These are phyloP conservation scores for Prietella phreatophila DNA, from an alignment of 2,113 vertebrate genomes.

Conservation along the genomic window DNA sequence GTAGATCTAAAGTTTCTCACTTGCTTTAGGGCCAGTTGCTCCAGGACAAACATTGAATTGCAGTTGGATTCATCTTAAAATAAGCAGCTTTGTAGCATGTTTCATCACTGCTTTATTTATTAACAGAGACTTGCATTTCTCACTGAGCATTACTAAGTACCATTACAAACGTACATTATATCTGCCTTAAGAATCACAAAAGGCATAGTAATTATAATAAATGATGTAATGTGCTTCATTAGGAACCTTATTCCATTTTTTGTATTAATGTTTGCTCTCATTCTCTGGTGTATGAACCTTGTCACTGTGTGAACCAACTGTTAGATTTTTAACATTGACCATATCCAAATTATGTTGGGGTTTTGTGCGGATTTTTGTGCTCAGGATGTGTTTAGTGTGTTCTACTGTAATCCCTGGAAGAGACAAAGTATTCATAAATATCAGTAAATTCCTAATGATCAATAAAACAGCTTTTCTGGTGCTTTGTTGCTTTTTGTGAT, in stretches of 20 bases:
- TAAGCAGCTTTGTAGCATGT: background rate
- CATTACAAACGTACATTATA: background rate
- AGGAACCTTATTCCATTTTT: constrained; percentile 56
- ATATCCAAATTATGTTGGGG: background rate
- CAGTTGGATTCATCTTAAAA: background rate
- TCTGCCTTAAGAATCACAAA: background rate
- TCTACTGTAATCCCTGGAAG: background rate
- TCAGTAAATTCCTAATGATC: constrained; percentile 20
- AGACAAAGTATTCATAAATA: background rate
- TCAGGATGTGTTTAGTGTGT: background rate
- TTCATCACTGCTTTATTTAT: constrained; percentile 22
- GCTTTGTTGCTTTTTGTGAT: constrained; percentile 23
- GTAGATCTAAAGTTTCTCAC: background rate
- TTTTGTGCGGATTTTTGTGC: background rate
- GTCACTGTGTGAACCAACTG: background rate
- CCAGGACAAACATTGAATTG: background rate
- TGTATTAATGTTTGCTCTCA: background rate
- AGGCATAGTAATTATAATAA: constrained; percentile 45
- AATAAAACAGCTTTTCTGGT: constrained; percentile 13
- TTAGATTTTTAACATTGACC: background rate
- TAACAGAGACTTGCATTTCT: background rate
- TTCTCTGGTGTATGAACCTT: background rate
- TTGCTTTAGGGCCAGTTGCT: background rate
- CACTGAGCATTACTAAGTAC: background rate
- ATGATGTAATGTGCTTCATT: constrained; percentile 62